phyloP scores from a whole-genome alignment of 2,113 vertebrate species.

The Scomber japonicus region DNA sequence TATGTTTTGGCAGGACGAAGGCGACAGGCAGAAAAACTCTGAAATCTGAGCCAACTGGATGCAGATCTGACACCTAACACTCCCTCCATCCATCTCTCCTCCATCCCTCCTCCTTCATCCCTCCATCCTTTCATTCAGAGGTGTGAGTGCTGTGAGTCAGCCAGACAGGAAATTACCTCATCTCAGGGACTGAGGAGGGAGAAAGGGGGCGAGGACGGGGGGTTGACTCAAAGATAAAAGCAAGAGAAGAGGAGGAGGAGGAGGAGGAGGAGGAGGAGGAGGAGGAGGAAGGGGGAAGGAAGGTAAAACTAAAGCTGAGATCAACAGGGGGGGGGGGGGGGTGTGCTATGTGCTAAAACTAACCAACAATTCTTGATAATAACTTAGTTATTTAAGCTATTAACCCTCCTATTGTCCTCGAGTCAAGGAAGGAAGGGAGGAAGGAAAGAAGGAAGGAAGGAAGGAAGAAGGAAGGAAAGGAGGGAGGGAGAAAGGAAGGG shows the following conservation, averaged over 20 bases:
- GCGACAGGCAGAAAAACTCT: background rate
- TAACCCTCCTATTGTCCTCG: too few species aligned
- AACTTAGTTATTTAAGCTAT: background rate
- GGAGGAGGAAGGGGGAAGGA: background rate
- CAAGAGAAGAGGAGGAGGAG: background rate
- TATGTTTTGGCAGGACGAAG: background rate
- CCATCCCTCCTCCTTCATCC: background rate
- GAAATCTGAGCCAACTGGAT: conserved; percentile 39
- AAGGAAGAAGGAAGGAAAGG: too few species aligned
- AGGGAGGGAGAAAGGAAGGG: too few species aligned
- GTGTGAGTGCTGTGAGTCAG: conserved; percentile 32
- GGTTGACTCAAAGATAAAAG: conserved; percentile 41
- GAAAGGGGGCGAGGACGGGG: too few species aligned
- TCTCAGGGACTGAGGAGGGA: background rate
- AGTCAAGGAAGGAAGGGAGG: too few species aligned
- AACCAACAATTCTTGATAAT: background rate
- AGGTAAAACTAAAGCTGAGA: background rate
- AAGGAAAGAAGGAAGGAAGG: too few species aligned
- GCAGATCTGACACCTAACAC: conserved; percentile 35
- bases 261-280: too few species aligned
- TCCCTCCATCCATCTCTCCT: background rate
- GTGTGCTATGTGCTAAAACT: too few species aligned
- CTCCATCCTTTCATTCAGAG: conserved; percentile 29
- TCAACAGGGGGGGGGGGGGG: too few species aligned
- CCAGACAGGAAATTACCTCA: conserved; percentile 68